Percentiles rank a stretch among this genome's conserved stretches.
phyloP scores from a whole-genome alignment of 2,888 invertebrate genomes.

The Amaurobius ferox region DNA sequence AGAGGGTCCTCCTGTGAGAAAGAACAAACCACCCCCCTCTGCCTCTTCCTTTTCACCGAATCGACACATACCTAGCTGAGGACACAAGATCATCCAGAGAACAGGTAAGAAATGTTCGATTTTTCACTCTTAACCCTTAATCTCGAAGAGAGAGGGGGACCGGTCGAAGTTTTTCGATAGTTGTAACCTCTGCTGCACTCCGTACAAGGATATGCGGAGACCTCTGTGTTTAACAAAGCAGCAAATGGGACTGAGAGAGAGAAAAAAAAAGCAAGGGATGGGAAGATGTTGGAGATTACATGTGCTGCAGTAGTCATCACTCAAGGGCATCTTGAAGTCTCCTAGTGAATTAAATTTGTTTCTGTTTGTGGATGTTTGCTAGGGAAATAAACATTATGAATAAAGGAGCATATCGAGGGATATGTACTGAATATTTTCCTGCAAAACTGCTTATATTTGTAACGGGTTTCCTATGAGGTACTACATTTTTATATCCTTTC shows the following conservation, averaged over 20 bases:
- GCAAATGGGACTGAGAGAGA: background rate
- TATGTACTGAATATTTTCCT: no score
- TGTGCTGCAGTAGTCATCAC: background rate
- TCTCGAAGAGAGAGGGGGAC: no score
- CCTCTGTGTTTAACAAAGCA: background rate
- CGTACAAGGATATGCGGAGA: background rate
- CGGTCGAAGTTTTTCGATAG: background rate
- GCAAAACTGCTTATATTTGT: no score
- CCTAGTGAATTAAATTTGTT: no score
- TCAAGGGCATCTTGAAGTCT: background rate
- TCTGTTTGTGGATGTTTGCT: no score
- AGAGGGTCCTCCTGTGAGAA: constrained; percentile 46
- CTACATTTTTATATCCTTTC: no score
- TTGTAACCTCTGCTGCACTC: background rate
- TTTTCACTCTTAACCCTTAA: background rate
- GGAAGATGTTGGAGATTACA: no score
- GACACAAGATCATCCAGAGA: background rate
- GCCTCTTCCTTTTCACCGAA: constrained; percentile 12
- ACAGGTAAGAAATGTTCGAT: constrained; percentile 9
- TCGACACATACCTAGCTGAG: constrained; percentile 17
- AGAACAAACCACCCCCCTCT: constrained; percentile 38
- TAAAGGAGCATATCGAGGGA: no score
- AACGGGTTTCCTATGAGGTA: no score
- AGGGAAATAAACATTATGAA: no score
- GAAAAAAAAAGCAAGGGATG: background rate